Evolutionary conservation across 2,113 vertebrate species (phyloP).

Genomic region (Lagopus muta): DNA sequence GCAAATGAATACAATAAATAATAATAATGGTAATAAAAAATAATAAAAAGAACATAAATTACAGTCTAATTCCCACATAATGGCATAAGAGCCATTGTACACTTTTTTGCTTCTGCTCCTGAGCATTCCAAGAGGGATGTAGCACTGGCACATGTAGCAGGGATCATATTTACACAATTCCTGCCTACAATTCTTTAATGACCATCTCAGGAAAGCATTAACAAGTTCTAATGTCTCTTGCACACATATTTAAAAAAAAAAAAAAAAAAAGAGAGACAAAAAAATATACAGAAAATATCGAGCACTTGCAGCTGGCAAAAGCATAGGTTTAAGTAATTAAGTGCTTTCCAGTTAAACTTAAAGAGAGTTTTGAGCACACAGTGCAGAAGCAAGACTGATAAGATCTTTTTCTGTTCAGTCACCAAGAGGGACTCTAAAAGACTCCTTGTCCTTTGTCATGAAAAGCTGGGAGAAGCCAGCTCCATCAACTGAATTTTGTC

Average conservation of each 20-base stretch:
- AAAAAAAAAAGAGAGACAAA: neutral
- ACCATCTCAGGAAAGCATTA: neutral
- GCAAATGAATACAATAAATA: neutral
- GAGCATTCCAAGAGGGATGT: neutral
- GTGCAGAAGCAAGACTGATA: neutral
- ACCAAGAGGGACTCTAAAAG: neutral
- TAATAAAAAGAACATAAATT: no score
- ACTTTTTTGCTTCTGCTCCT: neutral
- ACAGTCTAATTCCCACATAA: neutral
- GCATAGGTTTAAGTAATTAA: neutral
- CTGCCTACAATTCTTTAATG: neutral
- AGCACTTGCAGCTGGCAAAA: neutral
- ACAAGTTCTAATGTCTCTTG: neutral
- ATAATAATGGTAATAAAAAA: neutral
- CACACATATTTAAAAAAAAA: neutral
- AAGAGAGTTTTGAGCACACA: neutral
- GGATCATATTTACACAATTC: neutral
- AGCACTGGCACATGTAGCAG: neutral
- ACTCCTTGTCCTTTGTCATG: no score
- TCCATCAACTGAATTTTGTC: neutral
- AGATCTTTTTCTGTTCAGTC: neutral
- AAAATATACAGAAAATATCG: fast-evolving
- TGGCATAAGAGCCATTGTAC: neutral
- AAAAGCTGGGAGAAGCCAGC: neutral
- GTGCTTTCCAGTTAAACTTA: neutral